These are phyloP conservation scores for Glaucidium brasilianum DNA, from an alignment of 2,113 vertebrate species.

Conservation along the genomic window DNA sequence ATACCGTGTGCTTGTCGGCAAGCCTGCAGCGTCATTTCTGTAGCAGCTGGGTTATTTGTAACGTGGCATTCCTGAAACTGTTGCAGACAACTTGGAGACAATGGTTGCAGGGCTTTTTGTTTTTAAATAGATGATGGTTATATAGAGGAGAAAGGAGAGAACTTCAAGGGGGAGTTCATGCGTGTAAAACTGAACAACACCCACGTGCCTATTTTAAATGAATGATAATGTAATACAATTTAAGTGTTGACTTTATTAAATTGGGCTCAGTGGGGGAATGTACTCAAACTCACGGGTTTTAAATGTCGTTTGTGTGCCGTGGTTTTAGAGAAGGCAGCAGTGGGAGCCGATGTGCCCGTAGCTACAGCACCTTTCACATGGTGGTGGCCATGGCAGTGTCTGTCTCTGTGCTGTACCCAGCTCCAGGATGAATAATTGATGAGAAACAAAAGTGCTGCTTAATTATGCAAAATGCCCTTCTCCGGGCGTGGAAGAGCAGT, in stretches of 20 bases:
- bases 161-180: background rate
- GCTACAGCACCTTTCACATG: rapidly evolving
- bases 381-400: rapidly evolving
- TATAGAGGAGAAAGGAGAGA: background rate
- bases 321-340: background rate
- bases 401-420: background rate
- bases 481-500: rapidly evolving
- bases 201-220: too few species aligned
- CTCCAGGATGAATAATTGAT: background rate
- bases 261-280: rapidly evolving
- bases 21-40: too few species aligned
- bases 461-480: background rate
- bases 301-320: rapidly evolving
- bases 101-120: too few species aligned
- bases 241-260: rapidly evolving
- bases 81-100: background rate
- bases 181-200: background rate
- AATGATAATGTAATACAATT: rapidly evolving
- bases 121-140: background rate
- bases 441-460: background rate
- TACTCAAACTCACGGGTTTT: background rate
- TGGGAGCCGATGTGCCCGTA: rapidly evolving
- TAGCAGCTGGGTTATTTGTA: background rate
- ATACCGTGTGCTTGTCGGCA: rapidly evolving
- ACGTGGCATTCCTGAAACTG: rapidly evolving